Percentiles rank a stretch among this genome's conserved stretches.
These are phyloP conservation scores for Trachurus trachurus DNA, from an alignment of 2,797 vertebrate species.

Conservation along the genomic window DNA sequence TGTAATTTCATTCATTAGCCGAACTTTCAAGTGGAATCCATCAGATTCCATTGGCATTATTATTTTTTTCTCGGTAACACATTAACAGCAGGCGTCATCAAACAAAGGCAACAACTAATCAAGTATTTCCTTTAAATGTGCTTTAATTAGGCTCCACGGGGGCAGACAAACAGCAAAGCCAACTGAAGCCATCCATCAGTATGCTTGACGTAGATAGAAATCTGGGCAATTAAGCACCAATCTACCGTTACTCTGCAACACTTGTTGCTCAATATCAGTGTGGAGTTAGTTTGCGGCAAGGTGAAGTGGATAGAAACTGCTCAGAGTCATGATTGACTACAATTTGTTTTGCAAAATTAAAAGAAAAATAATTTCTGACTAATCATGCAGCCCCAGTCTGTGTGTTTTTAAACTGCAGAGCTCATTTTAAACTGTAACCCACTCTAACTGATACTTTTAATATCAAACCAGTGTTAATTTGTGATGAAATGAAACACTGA, in stretches of 20 bases:
- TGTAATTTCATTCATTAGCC: background rate
- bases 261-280: slow-evolving; percentile 36
- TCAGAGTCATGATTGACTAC: background rate
- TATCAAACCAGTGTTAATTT: background rate
- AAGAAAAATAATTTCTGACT: background rate
- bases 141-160: slow-evolving; percentile 58
- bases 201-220: slow-evolving; percentile 43
- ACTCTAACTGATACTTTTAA: background rate
- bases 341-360: background rate
- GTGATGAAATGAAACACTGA: slow-evolving; percentile 4
- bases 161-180: slow-evolving; percentile 27
- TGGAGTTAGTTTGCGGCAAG: slow-evolving; percentile 6
- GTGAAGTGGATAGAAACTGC: background rate
- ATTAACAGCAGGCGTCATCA: slow-evolving; percentile 14
- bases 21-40: background rate
- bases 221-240: slow-evolving; percentile 52
- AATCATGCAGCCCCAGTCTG: background rate
- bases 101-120: slow-evolving; percentile 29
- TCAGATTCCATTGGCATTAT: background rate
- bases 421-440: background rate
- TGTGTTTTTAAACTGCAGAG: background rate
- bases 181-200: slow-evolving; percentile 47
- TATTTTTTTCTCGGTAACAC: background rate
- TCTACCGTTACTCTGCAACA: slow-evolving; percentile 21
- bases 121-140: slow-evolving; percentile 35